Evolutionary conservation across 2,888 invertebrate genomes (phyloP).

Genomic region (Andrena hattorfiana): DNA sequence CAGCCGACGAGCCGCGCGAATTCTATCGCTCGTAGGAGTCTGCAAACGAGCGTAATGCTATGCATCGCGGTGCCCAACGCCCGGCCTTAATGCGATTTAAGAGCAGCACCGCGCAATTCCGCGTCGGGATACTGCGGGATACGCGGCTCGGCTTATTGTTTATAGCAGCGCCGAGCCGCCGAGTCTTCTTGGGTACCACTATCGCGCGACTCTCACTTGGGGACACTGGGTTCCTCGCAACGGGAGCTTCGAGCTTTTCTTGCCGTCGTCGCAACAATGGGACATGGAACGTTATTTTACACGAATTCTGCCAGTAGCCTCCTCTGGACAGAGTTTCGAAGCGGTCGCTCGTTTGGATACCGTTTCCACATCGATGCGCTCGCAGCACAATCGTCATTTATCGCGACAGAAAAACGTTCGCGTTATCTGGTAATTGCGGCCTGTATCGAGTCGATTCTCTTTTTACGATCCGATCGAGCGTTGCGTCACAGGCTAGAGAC

Average conservation of each 20-base stretch:
- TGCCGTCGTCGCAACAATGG: too few relatives aligned
- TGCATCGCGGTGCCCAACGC: constrained; percentile 7
- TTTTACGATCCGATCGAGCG: background rate
- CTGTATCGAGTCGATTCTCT: background rate
- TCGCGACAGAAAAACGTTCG: background rate
- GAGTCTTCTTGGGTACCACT: constrained; percentile 8
- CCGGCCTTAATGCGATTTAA: constrained; percentile 48
- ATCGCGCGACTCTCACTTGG: too few relatives aligned
- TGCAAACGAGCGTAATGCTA: constrained; percentile 36
- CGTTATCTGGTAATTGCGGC: constrained; percentile 1
- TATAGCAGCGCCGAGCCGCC: background rate
- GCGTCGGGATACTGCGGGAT: constrained; percentile 6
- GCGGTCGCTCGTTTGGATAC: background rate
- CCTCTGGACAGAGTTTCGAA: background rate
- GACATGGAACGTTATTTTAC: too few relatives aligned
- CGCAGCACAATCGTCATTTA: constrained; percentile 5
- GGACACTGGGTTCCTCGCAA: too few relatives aligned
- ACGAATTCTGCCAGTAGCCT: too few relatives aligned
- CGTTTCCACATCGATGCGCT: background rate
- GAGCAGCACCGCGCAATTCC: constrained; percentile 26
- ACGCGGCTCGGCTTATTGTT: constrained; percentile 7
- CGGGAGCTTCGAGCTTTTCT: too few relatives aligned
- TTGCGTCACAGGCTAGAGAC: background rate
- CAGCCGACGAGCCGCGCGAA: constrained; percentile 51
- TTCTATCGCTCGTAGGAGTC: constrained; percentile 59